Base-by-base conservation (phyloP, 1,140 invertebrate species). In the Macrotrachela quadricornifera region DNA sequence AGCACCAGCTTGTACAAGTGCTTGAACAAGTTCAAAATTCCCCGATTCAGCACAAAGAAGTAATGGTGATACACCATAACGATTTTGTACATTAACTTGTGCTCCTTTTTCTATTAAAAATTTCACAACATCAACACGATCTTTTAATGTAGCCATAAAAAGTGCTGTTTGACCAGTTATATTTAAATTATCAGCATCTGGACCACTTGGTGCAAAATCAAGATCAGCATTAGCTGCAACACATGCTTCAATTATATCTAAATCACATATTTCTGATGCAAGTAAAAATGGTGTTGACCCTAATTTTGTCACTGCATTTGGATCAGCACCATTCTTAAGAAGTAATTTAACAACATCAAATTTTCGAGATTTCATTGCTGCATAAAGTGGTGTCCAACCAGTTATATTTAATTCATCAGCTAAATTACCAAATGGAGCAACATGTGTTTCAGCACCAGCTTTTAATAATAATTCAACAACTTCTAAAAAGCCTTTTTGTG, bases 121-220 rank as follows among this genome's bases (percentile, higher is more conserved):
- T 40, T 55, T 30, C 1, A 55, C 54, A 46, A 55, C 54, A 37
- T 55, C 54, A 9, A 49, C 38, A 38, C 48, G 54, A 44, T 55
- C 54, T 50, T 55, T 55, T n/a, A 55, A 18, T 21, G 54, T 50
- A 12, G 54, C 54, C 54, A 55, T 55, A 41, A 55, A 55, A 10
- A 55, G 38, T 2, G 54, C 48, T 10, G 54, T 55, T 21, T 55
- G 54, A 1, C 54, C 54, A 4, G 54, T 55, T 14, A 55, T 55
- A 16, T 55, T 55, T 12, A 55, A 37, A 15, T 55, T 44, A 39
- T 55, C 54, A 16, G 54, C 48, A 38, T 50, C 54, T 46, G 44
- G 30, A 15, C 54, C 54, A 38, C 18, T 39, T 41, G 54, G 54
- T 21, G 48, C 41, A 42, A 47, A 55, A 41, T 55, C 49, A 1